Evolutionary conservation across 2,113 vertebrate species (phyloP).

Genomic region (Oncorhynchus keta): DNA sequence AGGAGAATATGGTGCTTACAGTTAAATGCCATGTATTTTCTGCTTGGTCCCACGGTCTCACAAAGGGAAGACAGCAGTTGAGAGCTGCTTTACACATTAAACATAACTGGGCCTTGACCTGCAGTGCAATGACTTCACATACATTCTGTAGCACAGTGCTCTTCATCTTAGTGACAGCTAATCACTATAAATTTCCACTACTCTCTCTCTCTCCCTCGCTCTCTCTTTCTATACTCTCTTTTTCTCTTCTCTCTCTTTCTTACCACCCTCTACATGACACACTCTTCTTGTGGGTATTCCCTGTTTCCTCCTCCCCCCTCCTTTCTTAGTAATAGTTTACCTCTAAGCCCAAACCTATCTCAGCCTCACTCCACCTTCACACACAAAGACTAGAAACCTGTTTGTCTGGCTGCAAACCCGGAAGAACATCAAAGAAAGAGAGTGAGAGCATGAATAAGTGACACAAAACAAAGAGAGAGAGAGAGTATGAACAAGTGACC

Average conservation of each 20-base stretch:
- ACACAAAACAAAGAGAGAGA: constrained; percentile 13
- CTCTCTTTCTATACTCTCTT: neutral
- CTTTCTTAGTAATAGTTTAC: neutral
- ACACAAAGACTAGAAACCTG: constrained; percentile 68
- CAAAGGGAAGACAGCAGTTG: too few species aligned
- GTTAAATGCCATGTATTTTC: neutral
- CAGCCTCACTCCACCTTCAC: constrained; percentile 13
- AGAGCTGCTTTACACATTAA: neutral
- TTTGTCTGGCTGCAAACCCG: constrained; percentile 67
- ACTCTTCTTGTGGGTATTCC: neutral
- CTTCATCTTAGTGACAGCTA: neutral
- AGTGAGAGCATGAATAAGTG: constrained; percentile 8
- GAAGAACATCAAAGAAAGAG: constrained; percentile 65
- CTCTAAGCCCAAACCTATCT: constrained; percentile 18
- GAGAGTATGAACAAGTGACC: constrained; percentile 4
- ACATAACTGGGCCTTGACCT: neutral
- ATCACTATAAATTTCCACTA: too few species aligned
- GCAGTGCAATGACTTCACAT: neutral
- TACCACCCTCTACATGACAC: constrained; percentile 14
- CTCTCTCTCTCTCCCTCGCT: neutral
- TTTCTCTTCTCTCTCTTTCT: neutral
- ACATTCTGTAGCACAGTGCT: neutral
- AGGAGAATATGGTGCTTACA: neutral
- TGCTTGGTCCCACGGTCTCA: neutral
- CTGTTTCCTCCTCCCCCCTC: neutral